Evolutionary conservation across 1,140 invertebrate species (phyloP).

Genomic region (Whitmania pigra): DNA sequence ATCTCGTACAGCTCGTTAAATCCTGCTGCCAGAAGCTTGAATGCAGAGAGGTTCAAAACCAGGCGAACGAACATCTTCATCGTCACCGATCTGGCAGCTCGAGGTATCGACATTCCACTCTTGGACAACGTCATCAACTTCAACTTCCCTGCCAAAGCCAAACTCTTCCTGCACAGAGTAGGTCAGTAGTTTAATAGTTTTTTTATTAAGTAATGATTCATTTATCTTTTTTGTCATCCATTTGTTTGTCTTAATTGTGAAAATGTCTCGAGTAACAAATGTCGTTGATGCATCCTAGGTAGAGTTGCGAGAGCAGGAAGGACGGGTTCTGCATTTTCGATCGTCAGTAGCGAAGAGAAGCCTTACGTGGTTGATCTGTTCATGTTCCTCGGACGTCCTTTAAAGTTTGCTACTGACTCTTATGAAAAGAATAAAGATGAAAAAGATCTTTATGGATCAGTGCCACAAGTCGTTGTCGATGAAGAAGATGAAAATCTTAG

Average conservation of each 20-base stretch:
- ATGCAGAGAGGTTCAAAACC: slow-evolving; percentile 76
- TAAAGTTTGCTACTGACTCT: slow-evolving; percentile 46
- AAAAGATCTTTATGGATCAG: slow-evolving; percentile 46
- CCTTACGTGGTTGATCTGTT: slow-evolving; percentile 84
- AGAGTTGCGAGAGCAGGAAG: slow-evolving; percentile 89
- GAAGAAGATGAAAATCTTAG: slow-evolving; percentile 66
- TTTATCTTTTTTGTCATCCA: no score
- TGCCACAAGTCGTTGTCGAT: slow-evolving; percentile 70
- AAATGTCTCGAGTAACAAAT: background rate
- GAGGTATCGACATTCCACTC: slow-evolving; percentile 91
- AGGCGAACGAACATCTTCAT: slow-evolving; percentile 54
- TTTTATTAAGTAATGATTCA: no score
- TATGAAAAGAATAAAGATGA: slow-evolving; percentile 9
- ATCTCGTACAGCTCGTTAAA: slow-evolving; percentile 91
- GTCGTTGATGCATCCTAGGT: slow-evolving; percentile 49
- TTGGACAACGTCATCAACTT: slow-evolving; percentile 94
- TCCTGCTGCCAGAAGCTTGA: slow-evolving; percentile 85
- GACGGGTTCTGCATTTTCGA: slow-evolving; percentile 71
- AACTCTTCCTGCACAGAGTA: slow-evolving; percentile 94
- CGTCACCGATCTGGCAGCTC: slow-evolving; percentile 90
- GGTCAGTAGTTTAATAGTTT: slow-evolving; percentile 52
- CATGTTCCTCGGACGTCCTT: slow-evolving; percentile 70
- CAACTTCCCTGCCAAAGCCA: slow-evolving; percentile 90
- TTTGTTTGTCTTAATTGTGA: background rate
- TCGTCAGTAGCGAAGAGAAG: slow-evolving; percentile 76